These are phyloP conservation scores for Siderastrea radians DNA, from an alignment of 92 coral and sea anemone species.

Conservation along the genomic window DNA sequence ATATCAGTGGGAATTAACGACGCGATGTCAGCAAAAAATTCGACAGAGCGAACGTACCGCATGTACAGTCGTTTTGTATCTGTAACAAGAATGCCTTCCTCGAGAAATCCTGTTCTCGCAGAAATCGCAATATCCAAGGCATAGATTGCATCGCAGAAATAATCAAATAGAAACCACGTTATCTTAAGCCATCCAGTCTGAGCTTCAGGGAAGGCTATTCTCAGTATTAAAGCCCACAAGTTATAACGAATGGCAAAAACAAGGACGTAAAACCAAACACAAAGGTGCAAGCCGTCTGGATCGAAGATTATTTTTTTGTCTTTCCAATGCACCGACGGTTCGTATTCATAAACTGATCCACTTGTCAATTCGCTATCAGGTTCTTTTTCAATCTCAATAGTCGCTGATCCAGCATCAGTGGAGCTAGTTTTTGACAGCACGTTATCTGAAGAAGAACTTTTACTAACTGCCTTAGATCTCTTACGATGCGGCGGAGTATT, in stretches of 20 bases:
- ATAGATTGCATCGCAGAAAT: conserved; percentile 85
- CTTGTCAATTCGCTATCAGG: conserved; percentile 67
- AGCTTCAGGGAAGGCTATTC: conserved; percentile 91
- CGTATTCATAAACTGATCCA: conserved; percentile 57
- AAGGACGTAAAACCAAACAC: conserved; percentile 87
- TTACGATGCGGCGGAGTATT: conserved; percentile 74
- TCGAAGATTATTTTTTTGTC: conserved; percentile 77
- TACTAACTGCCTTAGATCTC: conserved; percentile 44
- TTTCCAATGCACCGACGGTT: conserved; percentile 33
- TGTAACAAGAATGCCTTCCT: conserved; percentile 89
- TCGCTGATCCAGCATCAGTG: conserved; percentile 1
- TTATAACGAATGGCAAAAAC: conserved; percentile 93
- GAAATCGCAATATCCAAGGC: conserved; percentile 75
- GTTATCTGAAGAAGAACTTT: conserved; percentile 40
- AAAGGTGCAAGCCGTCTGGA: conserved; percentile 86
- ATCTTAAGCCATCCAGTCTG: conserved; percentile 74
- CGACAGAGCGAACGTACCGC: conserved; percentile 71
- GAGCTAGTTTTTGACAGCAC: not conserved
- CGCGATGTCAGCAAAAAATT: conserved; percentile 77
- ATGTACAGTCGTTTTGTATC: conserved; percentile 63
- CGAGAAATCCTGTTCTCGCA: conserved; percentile 88
- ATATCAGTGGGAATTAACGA: conserved; percentile 90
- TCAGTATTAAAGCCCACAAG: conserved; percentile 87
- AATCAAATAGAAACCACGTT: conserved; percentile 88
- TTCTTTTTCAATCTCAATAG: conserved; percentile 59